These are phyloP conservation scores for Stichodactyla mertensii DNA, from an alignment of 64 coral and sea anemone genomes.

Conservation along the genomic window DNA sequence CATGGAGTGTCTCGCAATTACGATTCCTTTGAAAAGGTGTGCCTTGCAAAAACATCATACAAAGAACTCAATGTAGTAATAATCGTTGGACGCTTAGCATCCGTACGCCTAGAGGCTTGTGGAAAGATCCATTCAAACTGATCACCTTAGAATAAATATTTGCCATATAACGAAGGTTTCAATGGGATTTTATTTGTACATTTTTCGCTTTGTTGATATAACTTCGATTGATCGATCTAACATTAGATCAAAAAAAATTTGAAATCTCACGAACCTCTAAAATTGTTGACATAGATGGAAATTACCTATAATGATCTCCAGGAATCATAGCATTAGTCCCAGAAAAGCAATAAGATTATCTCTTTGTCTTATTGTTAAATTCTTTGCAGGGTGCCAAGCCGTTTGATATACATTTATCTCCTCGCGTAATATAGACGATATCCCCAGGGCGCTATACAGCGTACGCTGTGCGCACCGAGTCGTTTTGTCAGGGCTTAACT, in stretches of 20 bases:
- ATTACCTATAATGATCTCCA: neutral
- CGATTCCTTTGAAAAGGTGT: neutral
- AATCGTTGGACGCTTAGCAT: neutral
- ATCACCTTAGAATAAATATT: neutral
- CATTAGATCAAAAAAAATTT: conserved; percentile 4
- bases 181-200: neutral
- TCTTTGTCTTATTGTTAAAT: neutral
- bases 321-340: neutral
- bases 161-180: neutral
- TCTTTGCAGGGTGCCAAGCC: conserved; percentile 7
- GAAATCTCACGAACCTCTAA: neutral
- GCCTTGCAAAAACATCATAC: neutral
- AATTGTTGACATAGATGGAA: neutral
- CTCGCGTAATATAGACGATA: neutral
- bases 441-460: neutral
- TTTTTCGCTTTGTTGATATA: neutral
- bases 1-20: neutral
- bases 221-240: conserved; percentile 6
- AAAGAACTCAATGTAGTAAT: neutral
- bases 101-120: conserved; percentile 1
- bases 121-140: neutral
- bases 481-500: neutral
- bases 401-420: neutral
- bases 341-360: neutral
- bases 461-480: neutral